Evolutionary conservation across 2,888 invertebrate species (phyloP), one percentile per base, ranked within the genome.

Genomic region (Nemoura dubitans): DNA sequence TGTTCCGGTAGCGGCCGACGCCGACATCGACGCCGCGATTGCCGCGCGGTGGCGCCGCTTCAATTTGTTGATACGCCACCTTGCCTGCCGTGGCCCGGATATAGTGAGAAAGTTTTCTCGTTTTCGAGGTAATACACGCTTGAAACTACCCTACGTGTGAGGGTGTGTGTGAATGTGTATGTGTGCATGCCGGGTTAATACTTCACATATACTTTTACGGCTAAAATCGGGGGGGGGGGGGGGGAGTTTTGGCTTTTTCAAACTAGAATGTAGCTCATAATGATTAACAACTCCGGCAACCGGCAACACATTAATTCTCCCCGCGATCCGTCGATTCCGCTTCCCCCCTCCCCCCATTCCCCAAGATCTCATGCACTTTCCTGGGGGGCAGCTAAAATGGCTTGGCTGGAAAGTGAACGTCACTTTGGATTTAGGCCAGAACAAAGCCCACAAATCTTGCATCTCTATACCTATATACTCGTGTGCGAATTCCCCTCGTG

Each of bases 21-120:
- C 36, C 14, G 30, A 16, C 80, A 3, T 16, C 42, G 30, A n/a
- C n/a, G n/a, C 29, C 42, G 36, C 83, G 42, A 59, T 76, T 76
- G n/a, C 16, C 59, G 43, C 84, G 76, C 14, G 26, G 5, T 16
- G 59, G 14, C 10, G 26, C 28, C 26, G 84, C 84, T 6, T 27
- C 84, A 84, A 84, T 84, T 84, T 84, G 84, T 84, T 84, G 27
- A 76, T 59, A 84, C 76, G 84, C 26, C 84, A 81, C 81, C 81
- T 81, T 84, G 25, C 36, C 5, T 10, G 3, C 36, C 84, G 21
- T n/a, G n/a, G n/a, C 59, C 28, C 21, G 84, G 84, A 84, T 84
- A 84, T 84, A 84, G 84, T 76, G 76, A n/a, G 26, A 84, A 84
- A 84, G 76, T 84, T 84, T 84, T 84, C 84, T 84, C 84, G 84